Base-by-base conservation (phyloP, 2,113 vertebrate species). In the Sinocyclocheilus maitianheensis region DNA sequence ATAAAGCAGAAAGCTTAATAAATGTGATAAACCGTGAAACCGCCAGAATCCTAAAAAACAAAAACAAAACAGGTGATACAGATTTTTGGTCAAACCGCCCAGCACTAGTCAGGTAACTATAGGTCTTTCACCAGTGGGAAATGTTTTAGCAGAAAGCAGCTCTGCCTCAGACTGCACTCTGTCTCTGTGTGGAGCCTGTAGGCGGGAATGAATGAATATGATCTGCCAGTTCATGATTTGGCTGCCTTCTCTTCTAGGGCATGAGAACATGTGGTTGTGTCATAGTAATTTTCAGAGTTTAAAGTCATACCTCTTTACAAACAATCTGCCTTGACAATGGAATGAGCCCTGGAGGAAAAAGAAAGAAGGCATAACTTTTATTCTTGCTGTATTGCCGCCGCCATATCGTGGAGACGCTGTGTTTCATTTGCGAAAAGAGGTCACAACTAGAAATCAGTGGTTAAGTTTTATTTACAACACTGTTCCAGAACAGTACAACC, bases 131-230 rank as follows among this genome's bases (percentile, higher is more conserved):
- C 46, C 46, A 55, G 26, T 72, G 1, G 69, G 37, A 72, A 43
- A 22, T 26, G 72, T 34, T 77, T 80, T 8, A 62, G 30, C 55
- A 37, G 55, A 43, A 10, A 46, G n/a, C 43, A 46, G 58, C 40
- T 78, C 16, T 60, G 26, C 53, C 53, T 37, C 24, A 79, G 77
- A 46, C 78, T 53, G 63, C 8, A 0, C 40, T 22, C 26, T 40
- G 20, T 74, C 69, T 83, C 24, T 51, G n/a, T 69, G 30, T 60
- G 20, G 34, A 30, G 65, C 34, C 63, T 71, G 46, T 83, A 71
- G 81, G 51, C 20, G 51, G 67, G 69, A 43, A 72, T 74, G 67
- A 83, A 83, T 83, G 80, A 83, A 83, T 22, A 40, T 24, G 46
- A 74, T 58, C 67, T 18, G 51, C 69, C 81, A 74, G 30, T n/a